A percentile compares a stretch with the other conserved stretches of the same genome.
Evolutionary conservation across 2,797 vertebrate species (phyloP).

Genomic region (Pipistrellus pygmaeus): DNA sequence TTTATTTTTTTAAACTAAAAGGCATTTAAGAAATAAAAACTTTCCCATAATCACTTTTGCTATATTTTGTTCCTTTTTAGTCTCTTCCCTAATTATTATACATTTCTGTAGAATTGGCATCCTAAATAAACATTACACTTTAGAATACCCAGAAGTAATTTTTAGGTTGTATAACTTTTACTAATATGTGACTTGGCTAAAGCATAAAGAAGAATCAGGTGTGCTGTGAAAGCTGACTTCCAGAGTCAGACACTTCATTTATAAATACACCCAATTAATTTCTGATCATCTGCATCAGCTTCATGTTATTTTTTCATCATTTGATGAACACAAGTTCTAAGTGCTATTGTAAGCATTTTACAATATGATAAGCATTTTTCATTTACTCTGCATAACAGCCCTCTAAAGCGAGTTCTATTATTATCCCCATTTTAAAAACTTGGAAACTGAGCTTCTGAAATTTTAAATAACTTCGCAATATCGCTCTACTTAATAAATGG

Average conservation of each 20-base stretch:
- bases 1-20: not conserved
- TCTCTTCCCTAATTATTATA: constrained; percentile 34
- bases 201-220: not conserved
- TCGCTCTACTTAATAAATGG: constrained; percentile 14
- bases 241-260: not conserved
- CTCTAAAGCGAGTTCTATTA: not conserved
- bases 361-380: too few relatives aligned
- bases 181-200: not conserved
- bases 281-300: not conserved
- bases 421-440: not conserved
- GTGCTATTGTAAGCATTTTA: not conserved
- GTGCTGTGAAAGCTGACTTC: not conserved
- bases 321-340: not conserved
- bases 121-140: not conserved
- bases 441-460: not conserved
- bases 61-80: not conserved
- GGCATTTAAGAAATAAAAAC: constrained; percentile 32
- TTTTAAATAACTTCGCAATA: constrained; percentile 24
- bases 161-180: not conserved
- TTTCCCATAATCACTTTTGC: not conserved
- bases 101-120: not conserved
- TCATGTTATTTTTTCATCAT: constrained; percentile 2
- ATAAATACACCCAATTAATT: not conserved
- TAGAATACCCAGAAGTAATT: not conserved
- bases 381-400: not conserved